A percentile compares a stretch with the other conserved stretches of the same genome.
phyloP scores from a whole-genome alignment of 2,113 vertebrate species.

The Tetraodon nigroviridis region DNA sequence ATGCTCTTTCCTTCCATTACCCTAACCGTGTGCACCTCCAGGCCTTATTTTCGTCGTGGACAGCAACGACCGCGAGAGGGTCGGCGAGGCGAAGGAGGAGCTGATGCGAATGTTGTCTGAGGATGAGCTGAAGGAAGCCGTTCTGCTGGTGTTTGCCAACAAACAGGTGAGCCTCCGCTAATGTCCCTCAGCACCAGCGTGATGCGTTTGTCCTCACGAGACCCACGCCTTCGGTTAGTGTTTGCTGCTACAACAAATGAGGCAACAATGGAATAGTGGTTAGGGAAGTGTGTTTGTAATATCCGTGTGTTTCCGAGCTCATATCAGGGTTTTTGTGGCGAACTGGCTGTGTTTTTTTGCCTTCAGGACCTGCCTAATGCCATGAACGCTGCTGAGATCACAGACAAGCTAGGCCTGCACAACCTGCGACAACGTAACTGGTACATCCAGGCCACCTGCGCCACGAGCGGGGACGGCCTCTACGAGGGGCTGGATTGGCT shows the following conservation, averaged over 20 bases:
- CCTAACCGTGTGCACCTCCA: conserved; percentile 34
- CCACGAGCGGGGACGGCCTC: conserved; percentile 80
- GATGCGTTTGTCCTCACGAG: no score
- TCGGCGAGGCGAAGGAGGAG: conserved; percentile 79
- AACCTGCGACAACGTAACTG: conserved; percentile 72
- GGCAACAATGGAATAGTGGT: neutral
- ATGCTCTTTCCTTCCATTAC: neutral
- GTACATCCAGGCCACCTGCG: conserved; percentile 83
- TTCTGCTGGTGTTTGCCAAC: conserved; percentile 81
- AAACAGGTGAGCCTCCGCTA: conserved; percentile 72
- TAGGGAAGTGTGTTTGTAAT: neutral
- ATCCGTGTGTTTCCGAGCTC: no score
- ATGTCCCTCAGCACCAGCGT: neutral
- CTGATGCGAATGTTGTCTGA: conserved; percentile 79
- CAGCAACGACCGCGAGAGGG: conserved; percentile 81
- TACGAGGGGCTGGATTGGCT: conserved; percentile 84
- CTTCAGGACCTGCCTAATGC: conserved; percentile 80
- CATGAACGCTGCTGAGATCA: conserved; percentile 81
- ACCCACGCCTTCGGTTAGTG: no score
- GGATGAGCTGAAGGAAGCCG: conserved; percentile 78
- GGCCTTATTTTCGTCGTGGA: conserved; percentile 85
- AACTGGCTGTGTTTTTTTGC: neutral
- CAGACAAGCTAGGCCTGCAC: conserved; percentile 77
- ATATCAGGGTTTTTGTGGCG: neutral
- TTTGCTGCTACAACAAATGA: no score